Evolutionary conservation across 2,113 vertebrate species (phyloP), one percentile per base, ranked within the genome.

Genomic region (Lota lota): DNA sequence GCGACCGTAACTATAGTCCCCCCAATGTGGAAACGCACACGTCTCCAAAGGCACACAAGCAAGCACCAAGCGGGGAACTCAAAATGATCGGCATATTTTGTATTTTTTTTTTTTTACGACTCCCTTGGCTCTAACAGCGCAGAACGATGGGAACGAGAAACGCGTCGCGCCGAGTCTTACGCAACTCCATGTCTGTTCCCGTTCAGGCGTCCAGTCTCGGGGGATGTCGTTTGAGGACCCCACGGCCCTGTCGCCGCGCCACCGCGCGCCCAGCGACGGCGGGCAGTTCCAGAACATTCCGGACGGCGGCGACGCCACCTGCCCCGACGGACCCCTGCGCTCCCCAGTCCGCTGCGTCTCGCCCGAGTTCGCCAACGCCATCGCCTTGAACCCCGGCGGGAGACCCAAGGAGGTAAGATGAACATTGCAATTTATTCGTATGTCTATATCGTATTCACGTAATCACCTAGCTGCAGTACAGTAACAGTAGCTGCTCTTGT

Each of bases 361-460:
- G 0, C 97, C 97, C 0, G 97, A 99, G 87, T 92, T 99, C 72
- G 94, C 94, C 88, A 98, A 94, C 78, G 95, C 95, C 72, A 95
- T 99, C 0, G 93, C 95, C 0, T 91, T 97, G 87, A 99, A 99
- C 83, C 97, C 97, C 0, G 97, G 97, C 80, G 97, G 97, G 33
- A 92, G 97, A n/a, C 97, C 97, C 58, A 98, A 95, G 82, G 97
- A 99, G 97, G 97, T 99, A 93, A 19, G 64, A 16, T 2, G 1
- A 19, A 57, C 20, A 11, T 47, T 47, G 16, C 16, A 1, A 56
- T 56, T 56, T 17, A 18, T 56, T 18, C 17, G 3, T 56, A 7
- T 56, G 18, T 17, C 5, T 18, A 16, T 12, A 47, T 56, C 28
- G 28, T 33, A 33, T 33, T 33, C 28, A 33, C 28, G 28, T 33